phyloP scores from a whole-genome alignment of 1,140 invertebrate genomes.

The Leptonema lineaticorne region DNA sequence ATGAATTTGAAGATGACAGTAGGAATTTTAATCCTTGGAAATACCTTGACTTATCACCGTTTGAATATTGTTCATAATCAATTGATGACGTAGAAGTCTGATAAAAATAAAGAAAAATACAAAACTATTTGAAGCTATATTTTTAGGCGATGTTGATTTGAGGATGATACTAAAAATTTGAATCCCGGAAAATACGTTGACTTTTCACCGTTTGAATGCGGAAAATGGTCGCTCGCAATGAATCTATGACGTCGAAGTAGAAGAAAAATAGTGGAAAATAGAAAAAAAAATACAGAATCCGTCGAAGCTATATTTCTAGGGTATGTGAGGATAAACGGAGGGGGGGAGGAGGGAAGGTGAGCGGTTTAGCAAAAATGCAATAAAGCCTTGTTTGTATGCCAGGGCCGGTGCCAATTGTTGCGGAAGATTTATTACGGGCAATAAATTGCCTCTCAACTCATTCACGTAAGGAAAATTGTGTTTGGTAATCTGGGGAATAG shows the following conservation, averaged over 20 bases:
- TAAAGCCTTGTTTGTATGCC: constrained; percentile 16
- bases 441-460: constrained; percentile 9
- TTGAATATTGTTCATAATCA: too few relatives aligned
- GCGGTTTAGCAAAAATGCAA: constrained; percentile 17
- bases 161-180: too few relatives aligned
- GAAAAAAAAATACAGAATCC: neutral
- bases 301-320: neutral
- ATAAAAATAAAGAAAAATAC: neutral
- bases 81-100: too few relatives aligned
- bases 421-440: constrained; percentile 12
- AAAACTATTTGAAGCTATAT: neutral
- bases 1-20: too few relatives aligned
- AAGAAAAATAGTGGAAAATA: neutral
- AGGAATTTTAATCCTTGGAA: too few relatives aligned
- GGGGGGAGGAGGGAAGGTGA: neutral
- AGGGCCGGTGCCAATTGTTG: constrained; percentile 9
- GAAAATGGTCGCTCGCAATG: neutral
- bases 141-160: neutral
- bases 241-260: neutral
- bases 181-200: neutral
- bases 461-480: constrained; percentile 15
- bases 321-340: neutral
- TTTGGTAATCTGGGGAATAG: constrained; percentile 19
- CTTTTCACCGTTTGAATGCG: neutral
- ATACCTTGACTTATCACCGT: too few relatives aligned